Evolutionary conservation across 2,113 vertebrate species (phyloP), one percentile per base, ranked within the genome.

Genomic region (Platycercus adscitus): DNA sequence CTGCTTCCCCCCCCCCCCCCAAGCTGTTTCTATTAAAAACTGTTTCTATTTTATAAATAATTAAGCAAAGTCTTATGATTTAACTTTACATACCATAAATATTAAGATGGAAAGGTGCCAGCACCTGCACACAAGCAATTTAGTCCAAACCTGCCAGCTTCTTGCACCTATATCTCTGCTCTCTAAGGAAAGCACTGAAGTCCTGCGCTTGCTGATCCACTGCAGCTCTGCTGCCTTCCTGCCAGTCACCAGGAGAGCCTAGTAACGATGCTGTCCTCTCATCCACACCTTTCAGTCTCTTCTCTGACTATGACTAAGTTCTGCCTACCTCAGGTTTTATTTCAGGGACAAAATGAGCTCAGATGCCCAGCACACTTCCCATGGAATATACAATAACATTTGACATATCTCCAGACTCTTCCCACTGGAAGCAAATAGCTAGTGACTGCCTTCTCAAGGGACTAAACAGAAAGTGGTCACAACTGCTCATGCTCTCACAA

Each of bases 291-390:
- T 52, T 23, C 13, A 33, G 11, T 17, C 37, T 60, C 37, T 23
- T 8, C 70, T 41, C 39, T 25, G 12, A 35, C 15, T 0, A 46
- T 24, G 15, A 76, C 18, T 53, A 4, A 25, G 60, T 17, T 28
- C 18, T 44, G 17, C 7, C 28, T 10, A 1, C 37, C 24, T 26
- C 29, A 26, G n/a, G 20, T 66, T 7, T 81, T 14, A 44, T 46
- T 49, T 37, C 16, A 26, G 47, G 68, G 23, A 37, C 44, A 15
- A 29, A 20, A 16, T 10, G 5, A 23, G 13, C 20, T 10, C 46
- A 3, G 26, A 80, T 4, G 0, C 18, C 19, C 80, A 37, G 29
- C 1, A 26, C 3, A 0, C 33, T 9, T 49, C 31, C 35, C 11
- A 21, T 53, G 46, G 19, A 61, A 26, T 25, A 3, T 17, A 11